Evolutionary conservation across 1,140 invertebrate genomes (phyloP).

Genomic region (Scylla paramamosain): DNA sequence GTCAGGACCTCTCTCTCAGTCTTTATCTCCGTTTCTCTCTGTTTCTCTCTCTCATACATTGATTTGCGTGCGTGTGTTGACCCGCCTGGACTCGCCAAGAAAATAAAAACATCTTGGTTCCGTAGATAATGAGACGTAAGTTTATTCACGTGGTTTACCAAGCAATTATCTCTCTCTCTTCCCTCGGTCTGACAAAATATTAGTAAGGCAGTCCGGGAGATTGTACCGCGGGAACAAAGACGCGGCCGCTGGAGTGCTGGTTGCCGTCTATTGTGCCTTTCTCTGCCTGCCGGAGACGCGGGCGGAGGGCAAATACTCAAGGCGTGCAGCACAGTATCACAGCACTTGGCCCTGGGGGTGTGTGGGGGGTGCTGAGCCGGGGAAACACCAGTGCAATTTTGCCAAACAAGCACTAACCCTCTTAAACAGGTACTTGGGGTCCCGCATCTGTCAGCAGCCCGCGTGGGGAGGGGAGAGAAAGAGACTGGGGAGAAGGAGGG

Average conservation of each 20-base stretch:
- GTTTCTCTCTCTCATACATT: background rate
- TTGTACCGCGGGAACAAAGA: conserved; percentile 57
- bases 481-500: background rate
- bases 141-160: conserved; percentile 55
- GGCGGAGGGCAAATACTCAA: conserved; percentile 56
- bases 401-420: conserved; percentile 61
- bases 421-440: conserved; percentile 52
- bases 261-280: background rate
- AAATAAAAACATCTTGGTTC: conserved; percentile 56
- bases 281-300: background rate
- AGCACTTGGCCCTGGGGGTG: background rate
- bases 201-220: conserved; percentile 61
- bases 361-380: background rate
- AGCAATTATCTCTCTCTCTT: conserved; percentile 65
- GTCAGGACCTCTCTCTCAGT: background rate
- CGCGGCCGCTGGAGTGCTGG: background rate
- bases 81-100: background rate
- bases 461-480: conserved; percentile 37
- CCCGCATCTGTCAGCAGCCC: conserved; percentile 53
- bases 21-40: background rate
- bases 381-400: conserved; percentile 55
- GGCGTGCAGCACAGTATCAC: conserved; percentile 50
- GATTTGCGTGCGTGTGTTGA: conserved; percentile 56
- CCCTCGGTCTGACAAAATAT: conserved; percentile 63
- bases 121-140: conserved; percentile 62